A percentile compares a stretch with the other conserved stretches of the same genome.
phyloP scores from a whole-genome alignment of 2,797 vertebrate species.

The Bryconaethiops microstoma region DNA sequence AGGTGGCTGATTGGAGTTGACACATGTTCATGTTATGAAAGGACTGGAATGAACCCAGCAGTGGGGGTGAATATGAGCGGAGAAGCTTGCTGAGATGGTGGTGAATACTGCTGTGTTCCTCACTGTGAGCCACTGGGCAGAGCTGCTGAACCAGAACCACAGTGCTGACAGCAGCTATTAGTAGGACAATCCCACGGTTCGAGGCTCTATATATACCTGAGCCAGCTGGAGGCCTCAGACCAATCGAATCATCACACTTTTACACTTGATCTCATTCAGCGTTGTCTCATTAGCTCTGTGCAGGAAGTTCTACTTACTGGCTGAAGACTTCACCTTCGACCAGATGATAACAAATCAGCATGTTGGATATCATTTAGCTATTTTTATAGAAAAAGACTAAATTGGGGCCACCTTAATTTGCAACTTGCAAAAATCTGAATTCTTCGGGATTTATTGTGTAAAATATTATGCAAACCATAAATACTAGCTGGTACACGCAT shows the following conservation, averaged over 20 bases:
- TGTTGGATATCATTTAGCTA: not conserved
- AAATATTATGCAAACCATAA: not conserved
- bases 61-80: constrained; percentile 69
- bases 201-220: constrained; percentile 62
- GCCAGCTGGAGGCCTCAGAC: constrained; percentile 72
- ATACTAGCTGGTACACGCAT: not conserved
- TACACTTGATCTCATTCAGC: constrained; percentile 40
- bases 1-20: constrained; percentile 76
- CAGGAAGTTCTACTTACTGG: not conserved
- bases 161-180: constrained; percentile 69
- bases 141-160: constrained; percentile 75
- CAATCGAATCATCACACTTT: constrained; percentile 75
- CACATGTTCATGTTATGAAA: constrained; percentile 73
- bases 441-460: not conserved
- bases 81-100: constrained; percentile 71
- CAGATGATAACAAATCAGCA: not conserved
- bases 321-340: not conserved
- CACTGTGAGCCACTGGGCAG: constrained; percentile 63
- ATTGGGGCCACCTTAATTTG: too few relatives aligned
- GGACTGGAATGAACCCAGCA: constrained; percentile 66
- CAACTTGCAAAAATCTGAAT: too few relatives aligned
- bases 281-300: constrained; percentile 11
- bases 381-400: too few relatives aligned
- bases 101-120: constrained; percentile 68
- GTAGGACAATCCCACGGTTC: constrained; percentile 67